A percentile compares a stretch with the other conserved stretches of the same genome.
Conservation (phyloP, 2,113 vertebrate species). For the Antigone vipio region DNA sequence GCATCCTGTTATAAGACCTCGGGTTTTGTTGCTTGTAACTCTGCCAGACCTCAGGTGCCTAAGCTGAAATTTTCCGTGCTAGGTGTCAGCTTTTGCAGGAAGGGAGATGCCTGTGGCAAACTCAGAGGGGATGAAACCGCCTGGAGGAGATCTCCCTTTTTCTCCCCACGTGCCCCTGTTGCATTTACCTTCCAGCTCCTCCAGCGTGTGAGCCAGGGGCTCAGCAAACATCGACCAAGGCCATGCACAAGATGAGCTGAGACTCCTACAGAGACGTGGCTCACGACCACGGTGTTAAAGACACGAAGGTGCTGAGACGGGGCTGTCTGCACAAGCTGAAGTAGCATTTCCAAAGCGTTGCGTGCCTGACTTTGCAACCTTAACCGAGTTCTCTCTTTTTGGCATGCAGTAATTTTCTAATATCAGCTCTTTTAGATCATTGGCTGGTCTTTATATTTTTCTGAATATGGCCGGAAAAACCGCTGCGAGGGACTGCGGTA, state of each 20-base stretch:
- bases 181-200: neutral
- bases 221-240: neutral
- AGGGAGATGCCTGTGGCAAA: neutral
- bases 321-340: neutral
- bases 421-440: neutral
- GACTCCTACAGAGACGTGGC: neutral
- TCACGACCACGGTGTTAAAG: neutral
- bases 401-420: neutral
- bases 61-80: neutral
- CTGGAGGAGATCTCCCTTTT: neutral
- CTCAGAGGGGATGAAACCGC: neutral
- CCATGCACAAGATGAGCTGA: neutral
- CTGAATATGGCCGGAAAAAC: neutral
- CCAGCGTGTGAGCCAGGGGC: neutral
- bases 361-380: neutral
- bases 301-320: neutral
- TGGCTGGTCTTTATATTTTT: neutral
- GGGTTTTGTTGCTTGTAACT: neutral
- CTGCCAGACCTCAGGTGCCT: neutral
- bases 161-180: neutral
- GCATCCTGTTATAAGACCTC: neutral
- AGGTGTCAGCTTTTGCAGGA: neutral
- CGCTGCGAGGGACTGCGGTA: rapidly evolving
- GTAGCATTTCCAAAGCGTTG: neutral
- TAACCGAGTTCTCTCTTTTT: neutral